A percentile compares a stretch with the other conserved stretches of the same genome.
Conservation (phyloP, 30 jellyfish, hydroid and myxozoan genomes). For the Euphysa ruthae region DNA sequence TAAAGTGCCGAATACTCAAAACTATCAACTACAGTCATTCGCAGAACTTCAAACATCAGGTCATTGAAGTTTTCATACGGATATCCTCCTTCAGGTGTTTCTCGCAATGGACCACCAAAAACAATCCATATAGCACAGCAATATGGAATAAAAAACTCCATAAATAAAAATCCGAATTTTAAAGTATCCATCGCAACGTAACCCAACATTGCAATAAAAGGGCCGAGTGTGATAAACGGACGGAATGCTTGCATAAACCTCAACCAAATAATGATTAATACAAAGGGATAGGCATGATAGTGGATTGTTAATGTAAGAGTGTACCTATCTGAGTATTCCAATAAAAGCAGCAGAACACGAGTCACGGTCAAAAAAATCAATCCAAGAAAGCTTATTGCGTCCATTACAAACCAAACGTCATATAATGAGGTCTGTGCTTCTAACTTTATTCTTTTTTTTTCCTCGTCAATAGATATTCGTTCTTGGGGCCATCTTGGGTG, state of each 20-base stretch:
- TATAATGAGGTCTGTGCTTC: constrained; percentile 18
- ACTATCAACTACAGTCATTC: constrained; percentile 90
- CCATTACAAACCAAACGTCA: constrained; percentile 22
- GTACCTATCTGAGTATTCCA: neutral
- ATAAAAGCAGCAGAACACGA: constrained; percentile 1
- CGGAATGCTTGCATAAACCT: constrained; percentile 94
- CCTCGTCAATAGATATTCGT: constrained; percentile 7
- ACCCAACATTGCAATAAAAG: constrained; percentile 94
- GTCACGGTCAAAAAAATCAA: constrained; percentile 12
- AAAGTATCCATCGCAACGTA: constrained; percentile 90
- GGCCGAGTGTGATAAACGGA: constrained; percentile 94
- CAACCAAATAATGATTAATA: constrained; percentile 83
- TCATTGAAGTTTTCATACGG: constrained; percentile 79
- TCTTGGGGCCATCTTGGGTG: constrained; percentile 61
- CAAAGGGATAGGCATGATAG: constrained; percentile 44
- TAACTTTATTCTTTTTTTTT: constrained; percentile 12
- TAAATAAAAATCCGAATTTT: constrained; percentile 79
- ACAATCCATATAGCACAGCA: constrained; percentile 97
- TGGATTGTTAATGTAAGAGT: neutral
- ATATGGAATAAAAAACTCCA: constrained; percentile 91
- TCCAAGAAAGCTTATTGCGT: constrained; percentile 13
- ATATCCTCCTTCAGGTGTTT: neutral
- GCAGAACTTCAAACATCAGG: constrained; percentile 84
- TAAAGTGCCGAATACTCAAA: neutral
- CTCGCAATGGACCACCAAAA: constrained; percentile 74